phyloP scores from a whole-genome alignment of 64 coral and sea anemone species.

The Pocillopora damicornis region DNA sequence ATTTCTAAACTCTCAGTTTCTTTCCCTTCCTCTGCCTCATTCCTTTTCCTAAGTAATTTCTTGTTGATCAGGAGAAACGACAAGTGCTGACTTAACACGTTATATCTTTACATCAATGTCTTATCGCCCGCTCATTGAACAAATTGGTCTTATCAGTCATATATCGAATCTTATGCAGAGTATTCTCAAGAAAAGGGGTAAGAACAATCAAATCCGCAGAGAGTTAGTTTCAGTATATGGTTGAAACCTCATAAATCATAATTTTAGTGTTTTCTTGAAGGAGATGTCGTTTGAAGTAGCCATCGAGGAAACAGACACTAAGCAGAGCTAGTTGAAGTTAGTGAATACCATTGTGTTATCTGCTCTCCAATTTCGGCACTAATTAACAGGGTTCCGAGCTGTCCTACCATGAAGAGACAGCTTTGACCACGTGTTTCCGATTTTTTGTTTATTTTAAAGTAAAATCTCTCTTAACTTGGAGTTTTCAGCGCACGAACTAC shows the following conservation, averaged over 20 bases:
- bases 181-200: background rate
- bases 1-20: background rate
- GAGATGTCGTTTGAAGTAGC: background rate
- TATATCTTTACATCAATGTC: background rate
- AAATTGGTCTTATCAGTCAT: background rate
- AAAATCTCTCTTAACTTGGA: background rate
- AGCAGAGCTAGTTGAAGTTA: background rate
- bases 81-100: background rate
- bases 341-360: background rate
- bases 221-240: background rate
- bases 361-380: conserved; percentile 8
- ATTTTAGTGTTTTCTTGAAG: background rate
- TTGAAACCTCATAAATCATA: conserved; percentile 27
- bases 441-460: background rate
- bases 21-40: background rate
- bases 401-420: background rate
- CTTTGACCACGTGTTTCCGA: conserved; percentile 20
- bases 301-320: background rate
- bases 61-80: background rate
- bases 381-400: conserved; percentile 28
- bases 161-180: background rate
- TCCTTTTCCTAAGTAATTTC: background rate
- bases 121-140: background rate
- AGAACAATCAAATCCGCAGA: conserved; percentile 1
- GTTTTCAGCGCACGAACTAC: background rate